Conservation (phyloP, 2,113 vertebrate genomes). For the Trematomus loennbergii region DNA sequence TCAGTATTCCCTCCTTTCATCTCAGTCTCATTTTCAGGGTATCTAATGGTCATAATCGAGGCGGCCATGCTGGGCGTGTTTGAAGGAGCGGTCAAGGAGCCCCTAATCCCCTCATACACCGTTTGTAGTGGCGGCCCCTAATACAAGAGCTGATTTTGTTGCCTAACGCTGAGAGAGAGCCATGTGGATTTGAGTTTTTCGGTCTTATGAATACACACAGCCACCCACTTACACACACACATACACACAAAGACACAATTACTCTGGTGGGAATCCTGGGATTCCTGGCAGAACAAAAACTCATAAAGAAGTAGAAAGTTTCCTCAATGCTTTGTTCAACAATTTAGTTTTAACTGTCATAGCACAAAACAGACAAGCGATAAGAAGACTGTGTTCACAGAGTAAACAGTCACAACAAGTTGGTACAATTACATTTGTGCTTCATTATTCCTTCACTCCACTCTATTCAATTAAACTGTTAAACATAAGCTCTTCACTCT, state of each 20-base stretch:
- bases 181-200: conserved; percentile 53
- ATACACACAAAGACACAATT: conserved; percentile 55
- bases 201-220: conserved; percentile 59
- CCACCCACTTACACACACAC: conserved; percentile 18
- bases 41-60: conserved; percentile 87
- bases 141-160: conserved; percentile 77
- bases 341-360: neutral
- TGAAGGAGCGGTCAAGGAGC: conserved; percentile 82
- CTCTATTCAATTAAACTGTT: too few species aligned
- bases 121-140: conserved; percentile 80
- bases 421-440: neutral
- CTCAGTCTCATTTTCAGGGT: conserved; percentile 81
- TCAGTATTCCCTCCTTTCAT: conserved; percentile 72
- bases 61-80: conserved; percentile 83
- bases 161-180: conserved; percentile 53
- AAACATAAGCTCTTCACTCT: too few species aligned
- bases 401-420: neutral
- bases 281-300: conserved; percentile 43
- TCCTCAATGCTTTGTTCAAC: conserved; percentile 18
- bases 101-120: conserved; percentile 85
- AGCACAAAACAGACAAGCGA: neutral
- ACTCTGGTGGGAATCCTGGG: conserved; percentile 52
- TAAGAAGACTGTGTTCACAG: neutral
- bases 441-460: neutral
- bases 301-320: neutral